Evolutionary conservation across 2,113 vertebrate species (phyloP).

Genomic region (Bufo gargarizans): DNA sequence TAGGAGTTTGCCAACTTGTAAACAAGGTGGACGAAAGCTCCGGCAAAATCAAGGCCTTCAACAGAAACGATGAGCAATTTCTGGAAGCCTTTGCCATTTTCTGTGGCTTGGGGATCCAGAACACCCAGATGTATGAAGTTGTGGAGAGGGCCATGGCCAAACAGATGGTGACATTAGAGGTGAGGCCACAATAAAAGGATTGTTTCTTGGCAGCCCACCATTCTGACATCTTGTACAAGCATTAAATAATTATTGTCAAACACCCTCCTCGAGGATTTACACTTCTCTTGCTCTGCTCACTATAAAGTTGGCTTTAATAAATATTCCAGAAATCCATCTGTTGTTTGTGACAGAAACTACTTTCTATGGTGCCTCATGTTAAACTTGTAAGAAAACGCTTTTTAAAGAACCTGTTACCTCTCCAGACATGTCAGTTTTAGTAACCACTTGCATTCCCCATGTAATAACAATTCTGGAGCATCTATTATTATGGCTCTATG

Average conservation of each 20-base stretch:
- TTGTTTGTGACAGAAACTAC: slow-evolving; percentile 25
- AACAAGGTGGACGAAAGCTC: slow-evolving; percentile 93
- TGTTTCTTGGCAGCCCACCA: slow-evolving; percentile 49
- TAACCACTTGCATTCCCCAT: too few species aligned
- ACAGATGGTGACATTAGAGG: slow-evolving; percentile 97
- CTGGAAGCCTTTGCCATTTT: slow-evolving; percentile 97
- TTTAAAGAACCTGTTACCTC: too few species aligned
- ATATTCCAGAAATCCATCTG: slow-evolving; percentile 46
- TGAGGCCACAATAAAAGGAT: slow-evolving; percentile 69
- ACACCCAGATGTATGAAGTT: slow-evolving; percentile 97
- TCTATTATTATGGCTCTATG: too few species aligned
- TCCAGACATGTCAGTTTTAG: too few species aligned
- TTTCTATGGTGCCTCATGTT: slow-evolving; percentile 7
- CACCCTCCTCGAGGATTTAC: slow-evolving; percentile 30
- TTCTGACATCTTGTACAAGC: not conserved
- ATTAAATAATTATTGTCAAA: slow-evolving; percentile 37
- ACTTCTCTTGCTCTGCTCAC: not conserved
- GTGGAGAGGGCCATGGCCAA: slow-evolving; percentile 97
- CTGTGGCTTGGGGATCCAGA: slow-evolving; percentile 96
- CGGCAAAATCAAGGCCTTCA: slow-evolving; percentile 87
- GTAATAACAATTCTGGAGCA: too few species aligned
- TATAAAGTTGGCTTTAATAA: slow-evolving; percentile 22
- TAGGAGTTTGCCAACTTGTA: slow-evolving; percentile 95
- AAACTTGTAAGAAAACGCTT: not conserved
- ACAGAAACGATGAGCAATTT: slow-evolving; percentile 96